These are phyloP conservation scores for Lonchura striata DNA, from an alignment of 2,113 vertebrate genomes.

Conservation along the genomic window DNA sequence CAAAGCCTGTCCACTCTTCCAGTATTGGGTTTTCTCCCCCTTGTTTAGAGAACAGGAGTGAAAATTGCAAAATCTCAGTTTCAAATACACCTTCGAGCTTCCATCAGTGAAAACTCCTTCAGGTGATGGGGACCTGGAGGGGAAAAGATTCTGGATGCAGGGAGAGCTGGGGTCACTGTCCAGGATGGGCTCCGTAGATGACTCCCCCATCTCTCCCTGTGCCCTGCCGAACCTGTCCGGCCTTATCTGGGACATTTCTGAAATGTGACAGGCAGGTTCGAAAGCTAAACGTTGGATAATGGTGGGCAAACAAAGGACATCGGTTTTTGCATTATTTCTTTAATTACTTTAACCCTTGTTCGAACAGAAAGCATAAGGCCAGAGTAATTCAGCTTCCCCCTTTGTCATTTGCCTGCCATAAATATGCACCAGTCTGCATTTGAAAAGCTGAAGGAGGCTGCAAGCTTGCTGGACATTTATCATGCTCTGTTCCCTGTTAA, in stretches of 20 bases:
- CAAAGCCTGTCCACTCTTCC: not conserved
- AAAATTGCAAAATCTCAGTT: not conserved
- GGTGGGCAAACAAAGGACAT: slow-evolving; percentile 70
- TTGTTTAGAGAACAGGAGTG: not conserved
- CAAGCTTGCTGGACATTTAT: slow-evolving; percentile 81
- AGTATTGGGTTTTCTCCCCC: accelerated
- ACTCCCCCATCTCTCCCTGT: not conserved
- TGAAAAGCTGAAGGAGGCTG: slow-evolving; percentile 79
- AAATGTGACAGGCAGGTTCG: slow-evolving; percentile 52
- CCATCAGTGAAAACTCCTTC: not conserved
- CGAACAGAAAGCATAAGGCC: slow-evolving; percentile 76
- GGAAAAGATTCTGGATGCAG: not conserved
- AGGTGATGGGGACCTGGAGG: not conserved
- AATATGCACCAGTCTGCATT: slow-evolving; percentile 78
- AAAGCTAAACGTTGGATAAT: slow-evolving; percentile 57
- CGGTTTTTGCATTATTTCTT: slow-evolving; percentile 70
- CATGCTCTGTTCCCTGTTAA: slow-evolving; percentile 79
- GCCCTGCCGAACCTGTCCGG: not conserved
- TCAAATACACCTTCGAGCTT: not conserved
- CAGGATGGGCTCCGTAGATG: not conserved
- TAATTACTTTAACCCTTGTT: slow-evolving; percentile 81
- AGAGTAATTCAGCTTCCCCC: slow-evolving; percentile 71
- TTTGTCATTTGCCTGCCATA: slow-evolving; percentile 79
- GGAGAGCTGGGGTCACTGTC: not conserved
- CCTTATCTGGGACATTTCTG: slow-evolving; percentile 14